These are phyloP conservation scores for Seladonia tumulorum DNA, from an alignment of 2,888 invertebrate genomes.

Conservation along the genomic window DNA sequence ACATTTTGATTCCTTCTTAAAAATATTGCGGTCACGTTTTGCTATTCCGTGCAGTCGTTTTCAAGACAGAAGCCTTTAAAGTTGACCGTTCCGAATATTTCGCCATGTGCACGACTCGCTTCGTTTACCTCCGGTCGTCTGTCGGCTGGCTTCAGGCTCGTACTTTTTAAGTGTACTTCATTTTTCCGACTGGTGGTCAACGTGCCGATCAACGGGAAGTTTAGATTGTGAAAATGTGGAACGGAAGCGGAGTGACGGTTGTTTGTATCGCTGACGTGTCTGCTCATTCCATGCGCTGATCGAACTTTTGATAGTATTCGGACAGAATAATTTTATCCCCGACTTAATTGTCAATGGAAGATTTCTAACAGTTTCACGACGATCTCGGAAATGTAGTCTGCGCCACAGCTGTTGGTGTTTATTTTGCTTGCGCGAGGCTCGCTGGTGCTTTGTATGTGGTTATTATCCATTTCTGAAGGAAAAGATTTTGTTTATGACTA, in stretches of 20 bases:
- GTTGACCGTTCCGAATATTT: not conserved
- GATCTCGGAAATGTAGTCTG: not conserved
- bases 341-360: not conserved
- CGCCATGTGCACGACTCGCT: not conserved
- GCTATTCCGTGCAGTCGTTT: not conserved
- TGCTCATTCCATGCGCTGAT: not conserved
- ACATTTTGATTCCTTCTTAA: not conserved
- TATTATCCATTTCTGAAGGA: not conserved
- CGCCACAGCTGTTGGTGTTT: not conserved
- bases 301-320: not conserved
- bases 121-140: not conserved
- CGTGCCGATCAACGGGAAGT: not conserved
- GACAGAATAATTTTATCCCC: not conserved
- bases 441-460: not conserved
- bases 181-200: not conserved
- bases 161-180: not conserved
- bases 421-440: not conserved
- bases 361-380: not conserved
- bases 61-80: not conserved
- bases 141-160: not conserved
- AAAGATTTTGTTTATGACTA: not conserved
- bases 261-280: not conserved
- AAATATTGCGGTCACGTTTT: not conserved
- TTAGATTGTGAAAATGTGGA: not conserved
- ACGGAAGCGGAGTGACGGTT: not conserved